phyloP scores from a whole-genome alignment of 2,113 vertebrate genomes.

The Microtus ochrogaster region DNA sequence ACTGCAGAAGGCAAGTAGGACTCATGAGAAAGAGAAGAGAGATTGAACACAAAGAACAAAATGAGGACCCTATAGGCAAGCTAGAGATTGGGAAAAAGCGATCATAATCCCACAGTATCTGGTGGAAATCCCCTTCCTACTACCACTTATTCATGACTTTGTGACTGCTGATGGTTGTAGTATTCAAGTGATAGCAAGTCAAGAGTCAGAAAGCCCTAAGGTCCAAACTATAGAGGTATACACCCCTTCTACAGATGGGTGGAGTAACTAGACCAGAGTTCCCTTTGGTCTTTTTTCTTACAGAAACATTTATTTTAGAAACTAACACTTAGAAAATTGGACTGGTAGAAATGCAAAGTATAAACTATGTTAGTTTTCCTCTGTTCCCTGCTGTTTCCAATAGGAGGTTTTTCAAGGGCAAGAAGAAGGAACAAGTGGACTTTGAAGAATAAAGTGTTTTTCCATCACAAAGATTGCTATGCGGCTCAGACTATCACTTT shows the following conservation, averaged over 20 bases:
- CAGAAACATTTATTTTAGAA: slow-evolving; percentile 67
- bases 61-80: neutral
- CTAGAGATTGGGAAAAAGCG: neutral
- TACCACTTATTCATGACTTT: neutral
- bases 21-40: neutral
- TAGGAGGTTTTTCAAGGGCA: slow-evolving; percentile 75
- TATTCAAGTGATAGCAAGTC: neutral
- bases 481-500: slow-evolving; percentile 65
- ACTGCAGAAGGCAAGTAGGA: neutral
- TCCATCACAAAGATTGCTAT: slow-evolving; percentile 58
- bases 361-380: slow-evolving; percentile 61
- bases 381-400: slow-evolving; percentile 74
- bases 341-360: slow-evolving; percentile 67
- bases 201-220: neutral
- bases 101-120: neutral
- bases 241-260: neutral
- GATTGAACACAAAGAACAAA: neutral
- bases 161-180: neutral
- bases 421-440: slow-evolving; percentile 65
- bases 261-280: slow-evolving; percentile 35
- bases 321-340: slow-evolving; percentile 58
- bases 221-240: neutral
- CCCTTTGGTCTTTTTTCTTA: slow-evolving; percentile 45
- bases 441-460: slow-evolving; percentile 76
- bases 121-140: neutral